Evolutionary conservation across 2,888 invertebrate genomes (phyloP).

Genomic region (Yponomeuta plumbellus): DNA sequence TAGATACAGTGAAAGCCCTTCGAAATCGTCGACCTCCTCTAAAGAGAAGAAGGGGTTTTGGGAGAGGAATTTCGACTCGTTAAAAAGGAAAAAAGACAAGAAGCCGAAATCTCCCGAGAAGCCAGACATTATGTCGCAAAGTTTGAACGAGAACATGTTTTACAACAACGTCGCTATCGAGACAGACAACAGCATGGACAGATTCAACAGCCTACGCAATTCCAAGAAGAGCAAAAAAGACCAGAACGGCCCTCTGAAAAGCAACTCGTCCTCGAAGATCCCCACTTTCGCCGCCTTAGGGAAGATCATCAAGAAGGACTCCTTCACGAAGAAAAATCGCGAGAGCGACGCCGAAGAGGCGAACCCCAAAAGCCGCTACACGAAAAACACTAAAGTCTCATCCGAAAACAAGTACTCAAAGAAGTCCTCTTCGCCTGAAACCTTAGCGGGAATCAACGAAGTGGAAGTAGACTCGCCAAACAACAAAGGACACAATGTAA

Average conservation of each 20-base stretch:
- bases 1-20: slow-evolving; percentile 52
- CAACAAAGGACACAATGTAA: slow-evolving; percentile 30
- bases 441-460: slow-evolving; percentile 32
- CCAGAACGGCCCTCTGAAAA: slow-evolving; percentile 50
- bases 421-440: slow-evolving; percentile 63
- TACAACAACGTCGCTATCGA: slow-evolving; percentile 69
- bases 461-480: slow-evolving; percentile 33
- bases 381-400: slow-evolving; percentile 55
- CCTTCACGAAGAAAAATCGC: slow-evolving; percentile 43
- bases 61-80: slow-evolving; percentile 72
- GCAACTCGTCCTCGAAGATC: slow-evolving; percentile 66
- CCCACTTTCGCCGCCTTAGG: slow-evolving; percentile 69
- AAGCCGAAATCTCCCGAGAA: slow-evolving; percentile 64
- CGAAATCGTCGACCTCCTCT: slow-evolving; percentile 57
- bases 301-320: slow-evolving; percentile 71
- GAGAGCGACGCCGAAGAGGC: slow-evolving; percentile 37
- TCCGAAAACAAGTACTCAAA: slow-evolving; percentile 65
- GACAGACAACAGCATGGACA: slow-evolving; percentile 54
- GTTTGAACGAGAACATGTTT: slow-evolving; percentile 72
- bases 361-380: slow-evolving; percentile 50
- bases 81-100: slow-evolving; percentile 55
- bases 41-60: slow-evolving; percentile 74
- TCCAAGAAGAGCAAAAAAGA: slow-evolving; percentile 63
- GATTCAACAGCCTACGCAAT: slow-evolving; percentile 62
- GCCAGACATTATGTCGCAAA: slow-evolving; percentile 71